phyloP scores from a whole-genome alignment of 2,888 invertebrate species.

The Chrysopilus asiliformis region DNA sequence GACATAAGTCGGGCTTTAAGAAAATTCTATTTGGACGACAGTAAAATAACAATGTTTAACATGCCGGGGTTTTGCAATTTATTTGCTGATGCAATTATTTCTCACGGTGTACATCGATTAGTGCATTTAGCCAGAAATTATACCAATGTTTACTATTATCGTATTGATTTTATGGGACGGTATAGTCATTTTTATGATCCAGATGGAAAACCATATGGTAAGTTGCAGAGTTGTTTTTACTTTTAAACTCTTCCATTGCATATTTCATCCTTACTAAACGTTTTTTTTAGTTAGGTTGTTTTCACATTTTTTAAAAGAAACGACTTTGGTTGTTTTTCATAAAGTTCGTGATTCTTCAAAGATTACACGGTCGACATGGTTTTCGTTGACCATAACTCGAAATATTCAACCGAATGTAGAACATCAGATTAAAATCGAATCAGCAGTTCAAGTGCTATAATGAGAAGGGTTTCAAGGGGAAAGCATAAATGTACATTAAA shows the following conservation, averaged over 20 bases:
- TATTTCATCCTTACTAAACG: no score
- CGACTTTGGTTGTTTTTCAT: no score
- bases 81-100: constrained; percentile 44
- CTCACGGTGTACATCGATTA: constrained; percentile 43
- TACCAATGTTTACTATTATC: constrained; percentile 44
- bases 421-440: no score
- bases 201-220: constrained; percentile 24
- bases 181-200: constrained; percentile 38
- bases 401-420: no score
- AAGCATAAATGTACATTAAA: no score
- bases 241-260: background rate
- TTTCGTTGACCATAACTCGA: no score
- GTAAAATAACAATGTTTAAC: constrained; percentile 1
- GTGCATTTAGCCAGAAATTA: constrained; percentile 41
- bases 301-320: no score
- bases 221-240: background rate
- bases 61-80: constrained; percentile 28
- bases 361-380: no score
- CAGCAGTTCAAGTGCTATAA: no score
- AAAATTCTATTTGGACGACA: constrained; percentile 2
- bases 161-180: constrained; percentile 45
- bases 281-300: no score
- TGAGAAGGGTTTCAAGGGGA: no score
- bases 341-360: no score
- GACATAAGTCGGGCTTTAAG: background rate